Percentiles rank a stretch among this genome's conserved stretches.
phyloP scores from a whole-genome alignment of 2,797 vertebrate genomes.

The Alcedo quadribrachys region DNA sequence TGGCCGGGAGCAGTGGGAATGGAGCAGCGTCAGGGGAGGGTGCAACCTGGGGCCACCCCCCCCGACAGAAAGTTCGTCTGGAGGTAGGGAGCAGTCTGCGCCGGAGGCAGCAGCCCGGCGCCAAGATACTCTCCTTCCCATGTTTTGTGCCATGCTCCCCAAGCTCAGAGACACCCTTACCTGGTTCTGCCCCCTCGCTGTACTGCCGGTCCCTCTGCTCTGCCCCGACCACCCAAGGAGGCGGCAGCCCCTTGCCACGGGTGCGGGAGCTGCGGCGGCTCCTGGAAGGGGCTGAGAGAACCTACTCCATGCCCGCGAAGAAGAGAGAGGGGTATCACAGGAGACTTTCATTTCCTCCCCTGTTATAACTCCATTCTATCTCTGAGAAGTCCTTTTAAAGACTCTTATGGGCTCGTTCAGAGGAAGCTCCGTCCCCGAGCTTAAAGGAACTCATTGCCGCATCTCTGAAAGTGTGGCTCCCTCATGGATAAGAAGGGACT shows the following conservation, averaged over 20 bases:
- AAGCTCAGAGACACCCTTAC: not conserved
- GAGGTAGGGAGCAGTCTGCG: not conserved
- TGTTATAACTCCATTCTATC: not conserved
- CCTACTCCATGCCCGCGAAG: too few species aligned
- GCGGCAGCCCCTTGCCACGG: not conserved
- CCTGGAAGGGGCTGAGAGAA: too few species aligned
- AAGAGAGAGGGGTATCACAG: too few species aligned
- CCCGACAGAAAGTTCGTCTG: not conserved
- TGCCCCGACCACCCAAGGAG: not conserved
- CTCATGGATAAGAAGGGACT: not conserved
- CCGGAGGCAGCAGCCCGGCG: not conserved
- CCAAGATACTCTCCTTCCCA: not conserved
- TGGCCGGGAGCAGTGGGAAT: too few species aligned
- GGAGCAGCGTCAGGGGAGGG: not conserved
- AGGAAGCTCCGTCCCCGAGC: not conserved
- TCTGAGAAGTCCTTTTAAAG: not conserved
- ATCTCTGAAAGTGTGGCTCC: not conserved
- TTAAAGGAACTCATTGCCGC: not conserved
- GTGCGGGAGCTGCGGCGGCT: not conserved
- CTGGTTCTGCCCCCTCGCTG: not conserved
- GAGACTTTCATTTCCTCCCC: too few species aligned
- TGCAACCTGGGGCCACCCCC: not conserved
- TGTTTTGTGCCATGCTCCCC: too few species aligned
- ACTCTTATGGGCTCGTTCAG: not conserved
- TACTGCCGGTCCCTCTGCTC: not conserved